Base-by-base conservation (phyloP, 2,113 vertebrate species). In the Gopherus flavomarginatus region DNA sequence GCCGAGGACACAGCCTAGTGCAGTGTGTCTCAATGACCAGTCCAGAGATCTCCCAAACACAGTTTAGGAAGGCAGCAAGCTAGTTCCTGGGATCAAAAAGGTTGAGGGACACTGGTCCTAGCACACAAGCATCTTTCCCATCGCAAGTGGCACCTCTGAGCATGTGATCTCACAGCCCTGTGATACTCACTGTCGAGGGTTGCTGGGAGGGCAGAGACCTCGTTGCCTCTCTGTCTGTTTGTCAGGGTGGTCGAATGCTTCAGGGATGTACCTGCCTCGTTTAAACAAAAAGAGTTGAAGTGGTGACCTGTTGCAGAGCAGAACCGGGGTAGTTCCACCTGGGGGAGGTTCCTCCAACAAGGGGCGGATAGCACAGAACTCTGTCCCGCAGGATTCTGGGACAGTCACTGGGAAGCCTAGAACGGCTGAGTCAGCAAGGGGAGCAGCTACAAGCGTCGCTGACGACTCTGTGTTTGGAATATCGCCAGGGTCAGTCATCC, bases 211-310 rank as follows among this genome's bases (percentile, higher is more conserved):
- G 98, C 98, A 0, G 99, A 99, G 17, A 99, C 97, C 96, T 99
- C 99, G 2, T 99, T 99, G 78, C 99, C 99, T 19, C 99, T 97
- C 85, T 99, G 99, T 75, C 99, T 98, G 98, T 99, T 99, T 4
- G 99, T 99, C 94, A 99, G 97, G 2, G 99, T 99, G 19, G 99
- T 99, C 3, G 99, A 98, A 90, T 99, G 99, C 92, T 98, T 99
- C 96, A 98, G 65, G 56, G 97, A 97, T 8, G 96, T 98, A 35
- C 98, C 98, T 97, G 97, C 44, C 86, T 56, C 10, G 44, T 81
- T 56, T 49, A 42, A 82, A 13, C 91, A 13, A 42, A 56, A 5
- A 24, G 12, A 17, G 29, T 86, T 54, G 77, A 53, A 21, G 26
- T 5, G 0, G 78, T 49, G 88, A 50, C 50, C 50, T 53, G 5